These are phyloP conservation scores for Flexamia atlantica DNA, from an alignment of 2,888 invertebrate genomes.

Conservation along the genomic window DNA sequence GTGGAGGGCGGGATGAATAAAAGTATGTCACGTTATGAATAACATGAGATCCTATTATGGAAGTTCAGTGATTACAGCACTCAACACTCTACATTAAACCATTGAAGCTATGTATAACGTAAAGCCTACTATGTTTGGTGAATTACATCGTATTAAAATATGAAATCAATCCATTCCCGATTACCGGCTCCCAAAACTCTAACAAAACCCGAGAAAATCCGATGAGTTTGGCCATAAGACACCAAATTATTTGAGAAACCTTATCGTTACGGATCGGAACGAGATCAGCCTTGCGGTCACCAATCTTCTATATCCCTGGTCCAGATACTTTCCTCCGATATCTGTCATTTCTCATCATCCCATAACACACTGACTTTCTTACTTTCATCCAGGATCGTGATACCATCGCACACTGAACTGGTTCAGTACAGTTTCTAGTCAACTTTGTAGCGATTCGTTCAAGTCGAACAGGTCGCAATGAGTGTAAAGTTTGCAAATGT, in stretches of 20 bases:
- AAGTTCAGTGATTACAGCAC: no score
- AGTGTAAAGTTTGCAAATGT: neutral
- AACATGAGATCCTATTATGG: no score
- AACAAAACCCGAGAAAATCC: no score
- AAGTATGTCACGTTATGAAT: no score
- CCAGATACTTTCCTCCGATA: slow-evolving; percentile 38
- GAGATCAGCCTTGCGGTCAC: neutral
- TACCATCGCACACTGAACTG: neutral
- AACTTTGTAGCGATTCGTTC: neutral
- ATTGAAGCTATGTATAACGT: no score
- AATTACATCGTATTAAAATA: no score
- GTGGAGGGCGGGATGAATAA: no score
- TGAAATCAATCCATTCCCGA: no score
- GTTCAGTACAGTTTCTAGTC: neutral
- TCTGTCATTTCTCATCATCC: neutral
- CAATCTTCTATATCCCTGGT: neutral
- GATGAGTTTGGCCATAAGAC: neutral
- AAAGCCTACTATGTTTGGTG: no score
- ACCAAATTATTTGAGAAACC: neutral
- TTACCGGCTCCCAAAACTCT: no score
- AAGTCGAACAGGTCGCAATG: neutral
- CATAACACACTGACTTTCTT: slow-evolving; percentile 24
- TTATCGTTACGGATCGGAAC: neutral
- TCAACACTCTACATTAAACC: no score
- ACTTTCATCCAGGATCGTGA: slow-evolving; percentile 20